Evolutionary conservation across 2,113 vertebrate species (phyloP), one percentile per base, ranked within the genome.

Genomic region (Sturnus vulgaris): DNA sequence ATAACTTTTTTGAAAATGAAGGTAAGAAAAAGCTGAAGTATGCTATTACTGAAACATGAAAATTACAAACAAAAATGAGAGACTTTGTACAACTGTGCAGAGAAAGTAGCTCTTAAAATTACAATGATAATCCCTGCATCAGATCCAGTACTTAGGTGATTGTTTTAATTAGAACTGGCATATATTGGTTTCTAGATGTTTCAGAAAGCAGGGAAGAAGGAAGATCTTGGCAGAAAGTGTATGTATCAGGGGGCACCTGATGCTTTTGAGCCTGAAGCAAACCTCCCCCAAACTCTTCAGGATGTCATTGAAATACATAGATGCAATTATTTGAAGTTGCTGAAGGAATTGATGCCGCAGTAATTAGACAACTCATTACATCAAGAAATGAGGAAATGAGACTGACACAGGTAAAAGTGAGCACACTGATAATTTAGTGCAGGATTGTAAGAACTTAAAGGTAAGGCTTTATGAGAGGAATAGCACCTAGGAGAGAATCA

Each of bases 351-450:
- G 96, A 96, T 98, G 96, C 95, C 10, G 61, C 96, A 95, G 92
- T 98, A 97, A 98, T 98, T 98, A 98, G 97, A 97, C 94, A 97
- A 97, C 92, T 97, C 97, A 95, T 97, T 98, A 97, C 95, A 98
- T 97, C 97, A 96, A 98, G 96, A 97, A 97, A 96, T 97, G 95
- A 97, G 86, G 86, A 96, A 97, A 86, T 92, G 96, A 97, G 97
- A 98, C 96, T 97, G 96, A 97, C 97, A 96, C 84, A 90, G 94
- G 95, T 93, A 97, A 96, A 97, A 97, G 96, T 44, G 96, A 98
- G 90, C 96, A 96, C 96, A 97, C 86, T 94, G 95, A 96, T 96
- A 96, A 95, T 96, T 98, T 84, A 93, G 94, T 72, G 87, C 71
- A 89, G 88, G 59, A 94, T 90, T 95, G 88, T 95, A 82, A 95